Percentiles rank a stretch among this genome's conserved stretches.
Conservation (phyloP, 2,797 vertebrate species). For the Pelochelys cantorii region DNA sequence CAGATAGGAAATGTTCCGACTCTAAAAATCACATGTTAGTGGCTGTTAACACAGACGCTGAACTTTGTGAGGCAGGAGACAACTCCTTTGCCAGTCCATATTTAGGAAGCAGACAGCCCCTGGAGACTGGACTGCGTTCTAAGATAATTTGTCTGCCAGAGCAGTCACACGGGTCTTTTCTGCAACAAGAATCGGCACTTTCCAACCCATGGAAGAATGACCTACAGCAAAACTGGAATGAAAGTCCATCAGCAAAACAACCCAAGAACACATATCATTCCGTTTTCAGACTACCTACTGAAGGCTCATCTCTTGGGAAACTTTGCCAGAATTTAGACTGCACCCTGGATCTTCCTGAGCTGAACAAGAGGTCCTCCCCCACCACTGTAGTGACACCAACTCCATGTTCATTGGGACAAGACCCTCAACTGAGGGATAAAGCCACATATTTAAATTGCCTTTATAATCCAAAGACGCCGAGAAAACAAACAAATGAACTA, state of each 20-base stretch:
- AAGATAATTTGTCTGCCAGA: not conserved
- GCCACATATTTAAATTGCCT: not conserved
- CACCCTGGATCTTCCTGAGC: too few relatives aligned
- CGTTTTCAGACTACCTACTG: not conserved
- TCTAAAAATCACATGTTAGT: not conserved
- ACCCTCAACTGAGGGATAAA: not conserved
- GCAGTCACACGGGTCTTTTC: not conserved
- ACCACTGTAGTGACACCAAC: not conserved
- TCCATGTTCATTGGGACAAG: not conserved
- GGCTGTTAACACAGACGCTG: not conserved
- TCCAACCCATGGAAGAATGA: not conserved
- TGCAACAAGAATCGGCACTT: not conserved
- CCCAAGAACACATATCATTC: conserved; percentile 16
- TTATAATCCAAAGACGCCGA: not conserved
- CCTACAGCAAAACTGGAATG: not conserved
- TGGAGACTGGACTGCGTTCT: not conserved
- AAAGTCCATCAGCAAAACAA: not conserved
- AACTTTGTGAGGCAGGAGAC: not conserved
- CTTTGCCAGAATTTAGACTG: not conserved
- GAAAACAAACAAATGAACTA: not conserved
- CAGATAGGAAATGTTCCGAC: not conserved
- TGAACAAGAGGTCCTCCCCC: not conserved
- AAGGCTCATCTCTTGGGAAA: not conserved
- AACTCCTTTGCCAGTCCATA: not conserved
- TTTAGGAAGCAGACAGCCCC: not conserved